Evolutionary conservation across 2,797 vertebrate genomes (phyloP), one percentile per base, ranked within the genome.

Genomic region (Chaetophractus vellerosus): DNA sequence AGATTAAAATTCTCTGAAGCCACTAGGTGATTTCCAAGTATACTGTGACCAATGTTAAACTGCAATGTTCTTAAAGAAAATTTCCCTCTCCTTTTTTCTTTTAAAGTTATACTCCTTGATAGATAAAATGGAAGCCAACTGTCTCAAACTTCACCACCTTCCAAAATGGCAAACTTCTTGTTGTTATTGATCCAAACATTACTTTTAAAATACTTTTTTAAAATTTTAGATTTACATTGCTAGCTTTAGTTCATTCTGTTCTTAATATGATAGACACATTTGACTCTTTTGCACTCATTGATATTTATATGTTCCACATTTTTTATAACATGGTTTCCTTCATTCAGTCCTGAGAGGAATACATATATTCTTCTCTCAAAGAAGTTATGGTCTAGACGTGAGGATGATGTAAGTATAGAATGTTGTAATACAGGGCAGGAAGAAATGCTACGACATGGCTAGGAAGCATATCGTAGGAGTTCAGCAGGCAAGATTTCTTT

Each of bases 61-160:
- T 59, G 86, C 1, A 71, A 52, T 81, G 83, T 79, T 82, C 57
- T 81, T 78, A 69, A 64, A 80, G 33, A 90, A 93, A 90, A 9
- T 14, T 88, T 48, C 10, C 33, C 5, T 82, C 26, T 8, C 0
- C 57, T 50, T 79, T 88, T 41, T 11, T 41, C 26, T 45, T 88
- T 69, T 55, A 94, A 41, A 92, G 69, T 41, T 80, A 57, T 38
- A 88, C 4, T 33, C 6, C 61, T 48, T 87, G 36, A 71, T 19
- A 88, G 31, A 52, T n/a, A 80, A 90, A 74, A 90, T 38, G 55
- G 59, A 33, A 87, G 11, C 64, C 2, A 82, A 23, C 6, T 61
- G 11, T 93, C 31, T 59, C 33, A 71, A 86, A 76, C 0, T 16
- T 87, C 28, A 80, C 33, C n/a, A 71, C 1, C 9, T 94, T 83